A percentile compares a stretch with the other conserved stretches of the same genome.
phyloP scores from a whole-genome alignment of 2,888 invertebrate species.

The Parascotia fuliginaria region DNA sequence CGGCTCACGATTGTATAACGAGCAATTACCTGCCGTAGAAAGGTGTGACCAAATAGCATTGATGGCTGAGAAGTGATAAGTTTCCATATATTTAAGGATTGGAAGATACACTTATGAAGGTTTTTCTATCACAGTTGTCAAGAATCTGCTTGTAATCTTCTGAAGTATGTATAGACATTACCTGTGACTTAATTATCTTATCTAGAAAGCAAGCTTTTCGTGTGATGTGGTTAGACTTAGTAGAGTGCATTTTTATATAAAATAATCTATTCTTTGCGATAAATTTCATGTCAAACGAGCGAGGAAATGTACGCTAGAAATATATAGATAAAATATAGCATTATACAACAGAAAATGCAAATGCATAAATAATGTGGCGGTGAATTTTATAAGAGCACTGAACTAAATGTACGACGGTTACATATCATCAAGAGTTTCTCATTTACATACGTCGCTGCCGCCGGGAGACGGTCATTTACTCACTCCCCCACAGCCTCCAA shows the following conservation, averaged over 20 bases:
- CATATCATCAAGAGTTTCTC: slow-evolving; percentile 37
- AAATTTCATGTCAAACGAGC: neutral
- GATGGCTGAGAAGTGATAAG: no score
- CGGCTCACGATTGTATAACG: slow-evolving; percentile 12
- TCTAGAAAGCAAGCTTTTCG: no score
- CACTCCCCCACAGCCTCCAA: slow-evolving; percentile 28
- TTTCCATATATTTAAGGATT: no score
- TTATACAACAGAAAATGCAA: neutral
- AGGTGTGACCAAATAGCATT: slow-evolving; percentile 12
- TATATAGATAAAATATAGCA: no score
- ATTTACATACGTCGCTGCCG: slow-evolving; percentile 49
- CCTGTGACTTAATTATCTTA: no score
- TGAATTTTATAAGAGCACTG: neutral
- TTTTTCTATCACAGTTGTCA: no score
- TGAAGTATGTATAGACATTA: no score
- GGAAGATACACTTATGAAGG: no score
- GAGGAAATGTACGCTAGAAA: neutral
- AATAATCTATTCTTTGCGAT: no score
- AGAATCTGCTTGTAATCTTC: no score
- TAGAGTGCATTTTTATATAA: no score
- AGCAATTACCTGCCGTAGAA: slow-evolving; percentile 21
- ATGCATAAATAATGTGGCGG: slow-evolving; percentile 5
- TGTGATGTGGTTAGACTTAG: no score
- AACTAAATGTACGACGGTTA: slow-evolving; percentile 14
- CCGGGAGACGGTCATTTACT: slow-evolving; percentile 55